Evolutionary conservation across 37 sponge, comb jelly and placozoan species (phyloP).

Genomic region (Diacarnus erythraeanus): DNA sequence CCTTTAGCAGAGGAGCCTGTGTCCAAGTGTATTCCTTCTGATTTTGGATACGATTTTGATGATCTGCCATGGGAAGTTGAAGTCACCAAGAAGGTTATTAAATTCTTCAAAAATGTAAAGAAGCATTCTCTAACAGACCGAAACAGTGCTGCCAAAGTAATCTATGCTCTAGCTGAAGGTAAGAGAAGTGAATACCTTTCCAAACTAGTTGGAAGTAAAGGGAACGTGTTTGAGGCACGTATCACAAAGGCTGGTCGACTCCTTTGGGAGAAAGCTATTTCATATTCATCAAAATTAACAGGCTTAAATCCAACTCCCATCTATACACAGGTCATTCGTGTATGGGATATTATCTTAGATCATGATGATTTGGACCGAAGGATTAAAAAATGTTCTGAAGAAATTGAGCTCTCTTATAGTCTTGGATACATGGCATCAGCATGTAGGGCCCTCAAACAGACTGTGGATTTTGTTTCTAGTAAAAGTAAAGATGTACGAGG

Average conservation of each 20-base stretch:
- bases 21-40: neutral
- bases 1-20: neutral
- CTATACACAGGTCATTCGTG: slow-evolving; percentile 71
- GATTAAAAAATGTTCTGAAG: slow-evolving; percentile 28
- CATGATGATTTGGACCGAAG: slow-evolving; percentile 29
- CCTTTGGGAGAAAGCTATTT: slow-evolving; percentile 75
- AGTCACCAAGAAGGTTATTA: slow-evolving; percentile 55
- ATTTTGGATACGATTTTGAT: slow-evolving; percentile 35
- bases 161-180: slow-evolving; percentile 64
- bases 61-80: slow-evolving; percentile 82
- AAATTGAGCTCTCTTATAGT: slow-evolving; percentile 52
- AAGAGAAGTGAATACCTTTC: slow-evolving; percentile 31
- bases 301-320: slow-evolving; percentile 22
- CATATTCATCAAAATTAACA: slow-evolving; percentile 67
- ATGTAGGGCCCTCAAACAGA: neutral
- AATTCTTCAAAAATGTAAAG: slow-evolving; percentile 55
- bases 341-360: slow-evolving; percentile 73
- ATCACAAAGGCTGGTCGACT: slow-evolving; percentile 53
- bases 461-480: too few species aligned
- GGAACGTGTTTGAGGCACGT: slow-evolving; percentile 56
- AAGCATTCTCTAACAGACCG: slow-evolving; percentile 2
- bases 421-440: slow-evolving; percentile 24
- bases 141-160: slow-evolving; percentile 18
- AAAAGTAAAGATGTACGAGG: slow-evolving; percentile 5
- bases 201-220: slow-evolving; percentile 14